Conservation (phyloP, 2,797 vertebrate genomes). For the Neopelma chrysocephalum region DNA sequence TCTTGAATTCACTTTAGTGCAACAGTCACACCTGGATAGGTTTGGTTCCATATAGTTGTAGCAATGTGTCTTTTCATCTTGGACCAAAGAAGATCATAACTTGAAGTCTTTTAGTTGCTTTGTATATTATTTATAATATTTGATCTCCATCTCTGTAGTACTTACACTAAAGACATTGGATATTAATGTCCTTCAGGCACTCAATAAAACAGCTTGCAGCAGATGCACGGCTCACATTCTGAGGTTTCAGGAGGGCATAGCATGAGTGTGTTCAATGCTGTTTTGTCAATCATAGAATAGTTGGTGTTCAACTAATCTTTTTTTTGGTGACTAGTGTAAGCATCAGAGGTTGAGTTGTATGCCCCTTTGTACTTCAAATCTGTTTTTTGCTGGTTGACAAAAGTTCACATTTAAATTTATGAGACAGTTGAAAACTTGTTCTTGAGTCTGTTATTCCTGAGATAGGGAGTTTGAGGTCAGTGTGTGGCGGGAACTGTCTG, state of each 20-base stretch:
- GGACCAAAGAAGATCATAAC: slow-evolving; percentile 13
- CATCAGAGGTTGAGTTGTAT: background rate
- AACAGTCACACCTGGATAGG: background rate
- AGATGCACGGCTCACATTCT: background rate
- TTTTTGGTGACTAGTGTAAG: background rate
- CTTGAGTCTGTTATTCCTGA: background rate
- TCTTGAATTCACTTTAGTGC: background rate
- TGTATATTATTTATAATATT: background rate
- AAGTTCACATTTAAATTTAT: slow-evolving; percentile 9
- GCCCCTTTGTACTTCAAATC: background rate
- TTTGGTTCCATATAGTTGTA: background rate
- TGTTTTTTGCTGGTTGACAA: background rate
- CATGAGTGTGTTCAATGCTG: background rate
- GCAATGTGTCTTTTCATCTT: slow-evolving; percentile 7
- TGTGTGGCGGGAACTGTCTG: background rate
- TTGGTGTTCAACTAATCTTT: background rate
- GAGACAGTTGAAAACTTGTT: background rate
- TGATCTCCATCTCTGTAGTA: background rate
- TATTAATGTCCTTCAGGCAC: background rate
- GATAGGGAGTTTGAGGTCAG: background rate
- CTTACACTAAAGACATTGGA: background rate
- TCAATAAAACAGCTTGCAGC: background rate
- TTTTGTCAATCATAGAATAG: background rate
- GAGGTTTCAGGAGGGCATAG: background rate
- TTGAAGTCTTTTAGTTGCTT: background rate